Evolutionary conservation across 2,113 vertebrate genomes (phyloP), one percentile per base, ranked within the genome.

Genomic region (Pteronura brasiliensis): DNA sequence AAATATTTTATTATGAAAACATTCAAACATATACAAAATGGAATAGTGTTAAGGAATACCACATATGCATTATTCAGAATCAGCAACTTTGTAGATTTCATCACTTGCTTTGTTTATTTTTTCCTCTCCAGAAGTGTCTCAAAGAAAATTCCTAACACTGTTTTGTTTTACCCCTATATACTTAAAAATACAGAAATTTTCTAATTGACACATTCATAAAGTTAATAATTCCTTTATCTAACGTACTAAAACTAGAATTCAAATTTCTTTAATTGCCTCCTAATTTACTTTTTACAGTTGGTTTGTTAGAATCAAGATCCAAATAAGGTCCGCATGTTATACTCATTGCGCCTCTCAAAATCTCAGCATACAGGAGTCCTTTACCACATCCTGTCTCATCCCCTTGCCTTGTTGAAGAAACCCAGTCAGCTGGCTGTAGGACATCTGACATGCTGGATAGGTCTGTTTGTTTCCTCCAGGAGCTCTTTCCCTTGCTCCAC

Each of bases 121-220:
- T 55, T 17, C 9, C 9, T 44, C 69, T 72, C 21, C 29, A 82
- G 6, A 88, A 65, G 1, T 71, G 7, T 84, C 39, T 90, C 77
- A 87, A 87, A 82, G 57, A 1, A 71, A 86, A 63, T 92, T 88
- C 15, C 74, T 92, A 47, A 82, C 27, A 76, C n/a, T 90, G 27
- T 63, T 21, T 55, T 92, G 90, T 94, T 69, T 95, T 86, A 83
- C 67, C 34, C 23, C 61, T 93, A 23, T 57, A 49, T 42, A 57
- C 25, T 95, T 69, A 63, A 97, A 92, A 92, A 90, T 67, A 88
- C 9, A 31, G 21, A 69, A 11, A 72, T 87, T 83, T 93, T 97
- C 82, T 97, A 90, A 92, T 7, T 88, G 36, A 85, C 2, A n/a
- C 25, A 59, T 52, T 93, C 55, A 42, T 69, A 90, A 92, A 57